A percentile compares a stretch with the other conserved stretches of the same genome.
Conservation (phyloP, 2,888 invertebrate genomes). For the Drosophila falleni region DNA sequence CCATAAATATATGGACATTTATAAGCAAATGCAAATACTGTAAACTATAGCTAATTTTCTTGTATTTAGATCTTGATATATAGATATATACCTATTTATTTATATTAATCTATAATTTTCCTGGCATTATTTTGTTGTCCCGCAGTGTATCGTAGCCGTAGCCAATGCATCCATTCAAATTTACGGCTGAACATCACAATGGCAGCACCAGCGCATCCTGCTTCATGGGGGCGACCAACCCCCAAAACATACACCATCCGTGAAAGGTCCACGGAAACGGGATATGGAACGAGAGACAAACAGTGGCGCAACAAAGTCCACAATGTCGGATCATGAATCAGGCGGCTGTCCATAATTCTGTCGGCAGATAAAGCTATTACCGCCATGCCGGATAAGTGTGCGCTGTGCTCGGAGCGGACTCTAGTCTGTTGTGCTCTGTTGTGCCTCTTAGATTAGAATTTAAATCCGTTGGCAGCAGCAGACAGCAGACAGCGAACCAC, state of each 20-base stretch:
- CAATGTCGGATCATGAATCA: slow-evolving; percentile 82
- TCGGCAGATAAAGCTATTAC: slow-evolving; percentile 85
- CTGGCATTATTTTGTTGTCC: not conserved
- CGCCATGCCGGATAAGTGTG: slow-evolving; percentile 75
- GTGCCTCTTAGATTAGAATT: slow-evolving; percentile 76
- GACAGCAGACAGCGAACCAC: slow-evolving; percentile 22
- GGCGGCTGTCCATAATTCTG: slow-evolving; percentile 83
- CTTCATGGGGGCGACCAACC: slow-evolving; percentile 29
- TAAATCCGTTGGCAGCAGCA: slow-evolving; percentile 63
- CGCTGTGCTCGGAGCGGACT: slow-evolving; percentile 56
- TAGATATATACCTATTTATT: not conserved
- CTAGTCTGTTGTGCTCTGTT: slow-evolving; percentile 47
- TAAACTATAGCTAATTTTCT: not conserved
- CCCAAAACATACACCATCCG: slow-evolving; percentile 8
- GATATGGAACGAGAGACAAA: slow-evolving; percentile 29
- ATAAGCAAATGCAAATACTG: not conserved
- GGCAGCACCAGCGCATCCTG: slow-evolving; percentile 53
- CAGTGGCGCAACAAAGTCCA: slow-evolving; percentile 54
- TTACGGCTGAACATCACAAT: slow-evolving; percentile 52
- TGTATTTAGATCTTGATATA: not conserved
- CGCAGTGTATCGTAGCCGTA: slow-evolving; percentile 28
- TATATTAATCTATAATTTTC: not conserved
- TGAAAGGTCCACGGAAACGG: slow-evolving; percentile 39
- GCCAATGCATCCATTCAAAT: slow-evolving; percentile 57
- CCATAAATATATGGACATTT: slow-evolving; percentile 3